Base-by-base conservation (phyloP, 2,113 vertebrate genomes). In the Microcebus ravelobensis region DNA sequence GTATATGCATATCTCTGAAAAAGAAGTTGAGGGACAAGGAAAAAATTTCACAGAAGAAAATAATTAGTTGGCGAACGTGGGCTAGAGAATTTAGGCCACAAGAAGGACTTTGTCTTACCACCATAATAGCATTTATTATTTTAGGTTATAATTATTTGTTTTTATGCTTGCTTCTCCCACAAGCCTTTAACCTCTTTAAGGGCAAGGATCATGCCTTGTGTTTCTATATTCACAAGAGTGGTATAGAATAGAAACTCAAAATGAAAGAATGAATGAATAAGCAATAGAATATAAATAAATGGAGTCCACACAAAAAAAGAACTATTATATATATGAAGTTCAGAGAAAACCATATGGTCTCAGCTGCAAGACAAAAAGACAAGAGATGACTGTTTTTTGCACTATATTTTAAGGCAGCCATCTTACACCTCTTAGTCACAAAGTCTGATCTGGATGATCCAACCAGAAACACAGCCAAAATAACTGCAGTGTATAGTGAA, bases 391-490 rank as follows among this genome's bases (percentile, higher is more conserved):
- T 87, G 13, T 0, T 7, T 77, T 57, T 71, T 23, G 5, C 21
- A 82, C 88, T 80, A 42, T 79, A 85, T 63, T 95, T 83, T 77
- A 95, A 92, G 25, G 57, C 3, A 85, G 20, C 59, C 48, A 50
- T 71, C 70, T 80, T 93, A 74, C 0, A 83, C 17, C 13, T 90
- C 34, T 79, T 34, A 83, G 36, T 93, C 70, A 88, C 25, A 87
- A 31, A 91, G 15, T 86, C 27, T 87, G 42, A 89, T n/a, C 79
- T 71, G 57, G 36, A 84, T 11, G 15, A 81, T 87, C 65, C 61
- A 96, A 96, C 48, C 77, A 93, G 61, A 93, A 96, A 63, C 15
- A 71, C 31, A 91, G 84, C 8, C 21, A 95, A 90, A 95, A 94
- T 48, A 79, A 95, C 89, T 91, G 77, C 77, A 91, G 55, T 70